Percentiles rank a stretch among this genome's conserved stretches.
These are phyloP conservation scores for Lates calcarifer DNA, from an alignment of 2,113 vertebrate genomes.

Conservation along the genomic window DNA sequence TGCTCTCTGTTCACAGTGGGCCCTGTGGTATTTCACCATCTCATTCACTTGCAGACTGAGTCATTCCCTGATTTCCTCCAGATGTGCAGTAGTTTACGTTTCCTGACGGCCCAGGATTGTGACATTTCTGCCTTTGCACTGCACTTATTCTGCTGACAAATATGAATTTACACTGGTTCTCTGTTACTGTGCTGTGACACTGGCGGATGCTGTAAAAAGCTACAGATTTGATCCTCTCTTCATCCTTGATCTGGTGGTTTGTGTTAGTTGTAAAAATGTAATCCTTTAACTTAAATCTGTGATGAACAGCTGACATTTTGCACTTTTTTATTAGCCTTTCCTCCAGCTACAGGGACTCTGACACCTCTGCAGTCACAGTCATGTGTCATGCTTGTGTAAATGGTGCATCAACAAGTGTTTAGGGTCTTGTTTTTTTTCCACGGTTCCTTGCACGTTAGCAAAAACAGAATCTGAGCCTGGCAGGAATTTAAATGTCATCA, in stretches of 20 bases:
- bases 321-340: conserved; percentile 67
- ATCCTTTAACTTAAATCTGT: conserved; percentile 63
- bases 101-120: conserved; percentile 77
- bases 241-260: background rate
- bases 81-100: conserved; percentile 79
- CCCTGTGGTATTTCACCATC: conserved; percentile 78
- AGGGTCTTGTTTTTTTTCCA: conserved; percentile 32
- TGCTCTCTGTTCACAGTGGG: conserved; percentile 61
- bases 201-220: background rate
- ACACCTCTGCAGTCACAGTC: conserved; percentile 57
- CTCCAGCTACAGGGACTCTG: conserved; percentile 52
- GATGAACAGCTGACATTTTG: conserved; percentile 61
- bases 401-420: conserved; percentile 35
- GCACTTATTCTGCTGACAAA: conserved; percentile 69
- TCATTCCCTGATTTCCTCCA: conserved; percentile 84
- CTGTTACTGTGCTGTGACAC: conserved; percentile 25
- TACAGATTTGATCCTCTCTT: background rate
- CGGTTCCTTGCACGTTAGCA: background rate
- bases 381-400: conserved; percentile 36
- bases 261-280: conserved; percentile 66
- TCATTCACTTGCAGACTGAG: conserved; percentile 78
- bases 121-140: conserved; percentile 67
- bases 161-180: conserved; percentile 35
- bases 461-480: background rate
- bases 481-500: conserved; percentile 19